Evolutionary conservation across 2,797 vertebrate genomes (phyloP).

Genomic region (Pyrocephalus nanus): DNA sequence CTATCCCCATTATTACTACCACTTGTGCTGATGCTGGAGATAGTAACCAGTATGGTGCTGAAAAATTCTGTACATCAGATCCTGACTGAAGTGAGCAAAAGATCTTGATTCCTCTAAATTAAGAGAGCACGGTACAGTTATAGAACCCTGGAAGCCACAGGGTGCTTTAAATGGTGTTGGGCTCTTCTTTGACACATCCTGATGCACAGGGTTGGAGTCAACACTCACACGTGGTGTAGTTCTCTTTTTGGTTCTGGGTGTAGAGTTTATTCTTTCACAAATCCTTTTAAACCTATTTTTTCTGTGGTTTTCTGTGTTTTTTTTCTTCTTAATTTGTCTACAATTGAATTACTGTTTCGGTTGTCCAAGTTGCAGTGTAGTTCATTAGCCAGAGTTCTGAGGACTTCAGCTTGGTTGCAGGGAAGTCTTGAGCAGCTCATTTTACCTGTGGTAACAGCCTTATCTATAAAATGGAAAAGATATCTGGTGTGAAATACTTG

Average conservation of each 20-base stretch:
- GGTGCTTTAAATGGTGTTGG: not conserved
- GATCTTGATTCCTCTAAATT: not conserved
- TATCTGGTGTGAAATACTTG: not conserved
- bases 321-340: not conserved
- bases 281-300: not conserved
- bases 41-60: slow-evolving; percentile 37
- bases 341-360: not conserved
- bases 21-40: slow-evolving; percentile 63
- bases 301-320: not conserved
- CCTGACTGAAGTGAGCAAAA: slow-evolving; percentile 68
- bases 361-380: not conserved
- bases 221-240: not conserved
- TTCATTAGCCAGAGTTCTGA: not conserved
- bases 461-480: not conserved
- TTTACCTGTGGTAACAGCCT: not conserved
- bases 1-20: slow-evolving; percentile 5
- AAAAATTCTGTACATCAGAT: not conserved
- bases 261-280: not conserved
- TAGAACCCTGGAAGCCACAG: not conserved
- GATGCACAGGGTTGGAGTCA: not conserved
- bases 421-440: not conserved
- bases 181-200: not conserved
- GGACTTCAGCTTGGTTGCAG: not conserved
- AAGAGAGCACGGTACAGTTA: not conserved
- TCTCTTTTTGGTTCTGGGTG: not conserved